phyloP scores from a whole-genome alignment of 2,113 vertebrate species.

The Glaucomys volans region DNA sequence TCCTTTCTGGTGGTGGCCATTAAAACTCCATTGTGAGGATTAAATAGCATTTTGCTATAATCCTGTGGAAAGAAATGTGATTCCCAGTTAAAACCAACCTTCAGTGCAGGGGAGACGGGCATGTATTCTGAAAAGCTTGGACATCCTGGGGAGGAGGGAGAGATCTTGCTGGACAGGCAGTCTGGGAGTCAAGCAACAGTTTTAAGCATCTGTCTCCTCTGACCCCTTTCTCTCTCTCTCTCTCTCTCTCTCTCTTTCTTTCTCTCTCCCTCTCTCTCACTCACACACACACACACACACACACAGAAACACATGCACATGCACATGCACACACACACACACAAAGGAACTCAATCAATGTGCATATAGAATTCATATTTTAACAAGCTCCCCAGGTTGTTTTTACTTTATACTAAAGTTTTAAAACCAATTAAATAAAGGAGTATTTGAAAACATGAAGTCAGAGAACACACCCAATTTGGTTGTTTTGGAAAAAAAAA shows the following conservation, averaged over 20 bases:
- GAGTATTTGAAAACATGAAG: conserved; percentile 2
- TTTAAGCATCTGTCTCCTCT: not conserved
- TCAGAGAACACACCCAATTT: not conserved
- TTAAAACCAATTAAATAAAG: not conserved
- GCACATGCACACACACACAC: not conserved
- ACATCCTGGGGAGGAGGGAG: fast-evolving
- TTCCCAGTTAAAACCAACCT: not conserved
- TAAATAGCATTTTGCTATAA: not conserved
- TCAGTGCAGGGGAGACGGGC: not conserved
- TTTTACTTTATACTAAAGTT: conserved; percentile 1
- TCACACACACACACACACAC: too few species aligned
- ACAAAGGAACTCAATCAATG: not conserved
- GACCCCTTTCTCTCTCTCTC: not conserved
- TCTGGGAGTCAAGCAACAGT: not conserved
- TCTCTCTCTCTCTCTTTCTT: not conserved
- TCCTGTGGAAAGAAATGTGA: not conserved
- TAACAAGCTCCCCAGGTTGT: not conserved
- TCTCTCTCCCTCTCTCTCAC: not conserved
- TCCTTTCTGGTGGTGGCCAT: not conserved
- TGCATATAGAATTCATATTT: conserved; percentile 11
- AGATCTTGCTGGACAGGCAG: not conserved
- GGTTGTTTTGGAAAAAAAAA: not conserved
- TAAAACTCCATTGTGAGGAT: not conserved
- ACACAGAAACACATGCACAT: too few species aligned
- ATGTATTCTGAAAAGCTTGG: not conserved